Base-by-base conservation (phyloP, 1,140 invertebrate species). In the Zaprionus lachaisei region DNA sequence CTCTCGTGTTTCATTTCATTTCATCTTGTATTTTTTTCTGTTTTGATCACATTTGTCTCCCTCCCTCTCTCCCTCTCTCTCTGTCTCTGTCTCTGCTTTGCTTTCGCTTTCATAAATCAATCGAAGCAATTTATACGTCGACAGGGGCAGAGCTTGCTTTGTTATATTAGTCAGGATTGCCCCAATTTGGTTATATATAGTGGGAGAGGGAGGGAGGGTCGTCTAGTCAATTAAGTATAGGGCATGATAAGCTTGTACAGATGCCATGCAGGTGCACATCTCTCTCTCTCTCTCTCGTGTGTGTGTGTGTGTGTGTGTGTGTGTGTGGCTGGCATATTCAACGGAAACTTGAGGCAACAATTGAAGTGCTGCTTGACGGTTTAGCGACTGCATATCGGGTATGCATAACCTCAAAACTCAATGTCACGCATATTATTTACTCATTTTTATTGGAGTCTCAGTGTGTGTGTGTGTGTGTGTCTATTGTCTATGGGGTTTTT, bases 371-470 rank as follows among this genome's bases (percentile, higher is more conserved):
- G 49, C 66, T 34, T 37, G 34, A 15, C 55, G 58, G 24, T 38
- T 47, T 47, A 31, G 47, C 54, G 56, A n/a, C 28, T 72, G 79
- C 70, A 77, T 71, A 83, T 83, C 78, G 31, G 31, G 72, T 89
- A 75, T 83, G 85, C 81, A 84, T 84, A 87, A 81, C 84, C 84
- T 87, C 84, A 87, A 87, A 81, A 76, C 78, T 78, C 84, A 87
- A 87, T 87, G 84, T 87, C 84, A 87, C 74, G 84, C 85, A 90
- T 87, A 87, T 83, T 83, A 89, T 83, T 80, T 80, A 83, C 80
- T 72, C 58, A 61, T 71, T 66, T 65, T 62, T 72, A 67, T 67
- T 67, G 24, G 55, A 67, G 24, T 55, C 22, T 80, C n/a, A n/a
- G 20, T 22, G 20, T 22, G 20, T 55, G 38, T 64, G 47, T 80